Percentiles rank a stretch among this genome's conserved stretches.
Conservation (phyloP, 2,888 invertebrate genomes). For the Noctua janthina region DNA sequence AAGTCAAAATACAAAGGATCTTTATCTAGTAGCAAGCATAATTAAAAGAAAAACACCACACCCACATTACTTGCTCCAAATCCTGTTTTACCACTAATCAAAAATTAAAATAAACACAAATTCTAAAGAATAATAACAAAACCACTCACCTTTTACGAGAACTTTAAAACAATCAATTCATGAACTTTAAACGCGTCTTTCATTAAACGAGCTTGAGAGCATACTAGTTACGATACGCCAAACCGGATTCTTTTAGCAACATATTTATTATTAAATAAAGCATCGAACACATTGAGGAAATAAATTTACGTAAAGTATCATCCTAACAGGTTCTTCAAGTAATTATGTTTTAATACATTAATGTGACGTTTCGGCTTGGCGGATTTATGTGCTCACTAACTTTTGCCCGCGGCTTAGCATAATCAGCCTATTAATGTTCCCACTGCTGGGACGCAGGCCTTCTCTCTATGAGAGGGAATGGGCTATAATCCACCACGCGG, state of each 20-base stretch:
- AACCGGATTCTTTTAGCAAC: slow-evolving; percentile 31
- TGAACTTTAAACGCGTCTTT: slow-evolving; percentile 9
- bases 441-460: no score
- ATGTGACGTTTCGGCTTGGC: no score
- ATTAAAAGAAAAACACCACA: neutral
- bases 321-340: slow-evolving; percentile 16
- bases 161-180: neutral
- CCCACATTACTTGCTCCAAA: neutral
- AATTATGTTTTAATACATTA: neutral
- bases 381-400: no score
- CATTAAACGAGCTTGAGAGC: no score
- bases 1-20: neutral
- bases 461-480: no score
- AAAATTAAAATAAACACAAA: neutral
- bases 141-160: slow-evolving; percentile 22
- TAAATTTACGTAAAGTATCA: neutral
- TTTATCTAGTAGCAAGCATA: neutral
- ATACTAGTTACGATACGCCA: neutral
- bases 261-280: slow-evolving; percentile 3
- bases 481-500: no score
- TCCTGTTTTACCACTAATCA: neutral
- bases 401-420: no score
- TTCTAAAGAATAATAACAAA: neutral
- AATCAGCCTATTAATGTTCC: no score
- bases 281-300: slow-evolving; percentile 5